A percentile compares a stretch with the other conserved stretches of the same genome.
phyloP scores from a whole-genome alignment of 2,888 invertebrate species.

The Horisme vitalbata region DNA sequence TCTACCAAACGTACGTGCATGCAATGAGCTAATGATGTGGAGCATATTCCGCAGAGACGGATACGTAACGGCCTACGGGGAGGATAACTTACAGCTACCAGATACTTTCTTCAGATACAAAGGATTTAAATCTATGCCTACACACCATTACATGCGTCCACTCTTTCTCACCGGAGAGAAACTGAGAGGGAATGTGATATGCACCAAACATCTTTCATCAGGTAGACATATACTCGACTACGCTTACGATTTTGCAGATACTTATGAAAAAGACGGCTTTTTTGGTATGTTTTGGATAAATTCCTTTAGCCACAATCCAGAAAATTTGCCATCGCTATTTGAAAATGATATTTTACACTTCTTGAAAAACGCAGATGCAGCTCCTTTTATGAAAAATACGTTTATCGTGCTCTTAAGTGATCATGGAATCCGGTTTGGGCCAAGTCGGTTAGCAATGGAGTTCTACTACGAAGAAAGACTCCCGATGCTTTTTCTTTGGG shows the following conservation, averaged over 20 bases:
- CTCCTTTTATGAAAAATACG: slow-evolving; percentile 83
- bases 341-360: slow-evolving; percentile 83
- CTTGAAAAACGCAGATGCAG: slow-evolving; percentile 75
- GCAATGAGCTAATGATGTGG: slow-evolving; percentile 90
- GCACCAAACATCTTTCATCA: slow-evolving; percentile 74
- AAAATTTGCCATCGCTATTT: slow-evolving; percentile 85
- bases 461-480: slow-evolving; percentile 90
- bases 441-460: slow-evolving; percentile 85
- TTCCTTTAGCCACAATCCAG: slow-evolving; percentile 87
- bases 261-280: slow-evolving; percentile 83
- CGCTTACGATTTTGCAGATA: slow-evolving; percentile 83
- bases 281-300: slow-evolving; percentile 91
- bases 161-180: slow-evolving; percentile 86
- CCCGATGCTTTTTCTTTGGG: slow-evolving; percentile 87
- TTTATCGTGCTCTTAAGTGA: slow-evolving; percentile 89
- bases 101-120: slow-evolving; percentile 84
- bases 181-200: slow-evolving; percentile 62
- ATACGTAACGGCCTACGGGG: slow-evolving; percentile 89
- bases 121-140: slow-evolving; percentile 88
- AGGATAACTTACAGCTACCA: slow-evolving; percentile 85
- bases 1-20: slow-evolving; percentile 72
- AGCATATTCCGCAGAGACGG: slow-evolving; percentile 85
- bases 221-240: slow-evolving; percentile 86
- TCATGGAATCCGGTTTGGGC: slow-evolving; percentile 89
- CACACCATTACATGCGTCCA: slow-evolving; percentile 91